These are phyloP conservation scores for Galemys pyrenaicus DNA, from an alignment of 2,113 vertebrate genomes.

Conservation along the genomic window DNA sequence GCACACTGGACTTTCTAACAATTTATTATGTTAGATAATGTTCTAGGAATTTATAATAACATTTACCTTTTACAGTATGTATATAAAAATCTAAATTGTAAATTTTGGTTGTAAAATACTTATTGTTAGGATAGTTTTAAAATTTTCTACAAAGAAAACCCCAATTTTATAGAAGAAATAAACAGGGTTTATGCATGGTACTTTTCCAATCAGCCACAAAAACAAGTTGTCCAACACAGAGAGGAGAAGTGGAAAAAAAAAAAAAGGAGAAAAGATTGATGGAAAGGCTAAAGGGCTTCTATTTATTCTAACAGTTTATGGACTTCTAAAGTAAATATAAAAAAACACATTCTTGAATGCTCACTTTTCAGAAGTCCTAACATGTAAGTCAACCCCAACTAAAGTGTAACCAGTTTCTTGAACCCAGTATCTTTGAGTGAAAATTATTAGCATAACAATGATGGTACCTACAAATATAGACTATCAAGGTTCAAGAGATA, in stretches of 20 bases:
- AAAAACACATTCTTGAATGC: not conserved
- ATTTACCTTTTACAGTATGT: not conserved
- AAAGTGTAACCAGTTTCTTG: not conserved
- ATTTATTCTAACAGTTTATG: not conserved
- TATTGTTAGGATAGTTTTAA: not conserved
- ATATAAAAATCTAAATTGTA: not conserved
- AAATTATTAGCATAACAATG: not conserved
- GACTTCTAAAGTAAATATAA: not conserved
- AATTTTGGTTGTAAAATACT: not conserved
- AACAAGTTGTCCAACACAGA: not conserved
- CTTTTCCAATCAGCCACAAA: not conserved
- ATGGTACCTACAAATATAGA: not conserved
- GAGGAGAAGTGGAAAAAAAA: not conserved
- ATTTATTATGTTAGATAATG: not conserved
- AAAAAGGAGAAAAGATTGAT: not conserved
- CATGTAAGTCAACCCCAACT: not conserved
- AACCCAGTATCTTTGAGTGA: not conserved
- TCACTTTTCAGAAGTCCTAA: not conserved
- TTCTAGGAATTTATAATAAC: not conserved
- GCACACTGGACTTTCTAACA: not conserved
- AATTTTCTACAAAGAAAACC: conserved; percentile 20
- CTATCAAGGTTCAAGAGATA: not conserved
- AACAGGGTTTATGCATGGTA: not conserved
- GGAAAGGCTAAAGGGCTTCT: not conserved
- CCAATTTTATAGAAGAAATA: not conserved